These are phyloP conservation scores for Semicossyphus pulcher DNA, from an alignment of 2,113 vertebrate species.

Conservation along the genomic window DNA sequence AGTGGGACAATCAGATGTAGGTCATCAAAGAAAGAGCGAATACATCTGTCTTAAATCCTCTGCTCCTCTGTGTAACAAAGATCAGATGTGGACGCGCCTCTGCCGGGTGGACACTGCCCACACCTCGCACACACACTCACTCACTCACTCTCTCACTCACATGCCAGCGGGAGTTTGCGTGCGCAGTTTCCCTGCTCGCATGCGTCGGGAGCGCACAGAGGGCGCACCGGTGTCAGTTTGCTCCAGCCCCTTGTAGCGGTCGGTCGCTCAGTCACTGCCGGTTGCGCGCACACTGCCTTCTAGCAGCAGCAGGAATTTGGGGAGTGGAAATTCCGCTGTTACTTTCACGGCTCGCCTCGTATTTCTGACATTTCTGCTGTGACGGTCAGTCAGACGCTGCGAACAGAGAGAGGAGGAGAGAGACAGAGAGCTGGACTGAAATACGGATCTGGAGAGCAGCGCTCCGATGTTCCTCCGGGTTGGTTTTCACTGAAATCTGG, in stretches of 20 bases:
- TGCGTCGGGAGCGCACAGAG: constrained; percentile 61
- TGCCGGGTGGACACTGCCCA: constrained; percentile 38
- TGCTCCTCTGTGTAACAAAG: not conserved
- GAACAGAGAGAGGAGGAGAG: constrained; percentile 24
- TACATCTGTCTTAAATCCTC: not conserved
- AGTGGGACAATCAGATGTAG: constrained; percentile 6
- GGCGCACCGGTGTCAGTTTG: constrained; percentile 66
- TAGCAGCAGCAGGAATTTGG: constrained; percentile 48
- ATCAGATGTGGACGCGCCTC: constrained; percentile 17
- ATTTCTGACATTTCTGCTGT: constrained; percentile 49
- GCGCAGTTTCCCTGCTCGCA: constrained; percentile 14
- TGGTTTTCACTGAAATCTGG: constrained; percentile 7
- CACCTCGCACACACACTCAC: constrained; percentile 16
- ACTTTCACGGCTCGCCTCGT: constrained; percentile 39
- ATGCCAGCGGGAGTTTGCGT: constrained; percentile 49
- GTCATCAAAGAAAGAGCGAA: not conserved
- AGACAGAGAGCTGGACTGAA: constrained; percentile 11
- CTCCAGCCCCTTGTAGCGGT: constrained; percentile 47
- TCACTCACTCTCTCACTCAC: not conserved
- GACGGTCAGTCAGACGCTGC: constrained; percentile 32
- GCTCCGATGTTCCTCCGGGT: constrained; percentile 23
- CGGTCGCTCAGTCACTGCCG: constrained; percentile 33
- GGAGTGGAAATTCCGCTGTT: constrained; percentile 71
- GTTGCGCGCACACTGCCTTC: constrained; percentile 30
- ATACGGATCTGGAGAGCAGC: constrained; percentile 22